Evolutionary conservation across 2,113 vertebrate genomes (phyloP), one percentile per base, ranked within the genome.

Genomic region (Stigmatopora nigra): DNA sequence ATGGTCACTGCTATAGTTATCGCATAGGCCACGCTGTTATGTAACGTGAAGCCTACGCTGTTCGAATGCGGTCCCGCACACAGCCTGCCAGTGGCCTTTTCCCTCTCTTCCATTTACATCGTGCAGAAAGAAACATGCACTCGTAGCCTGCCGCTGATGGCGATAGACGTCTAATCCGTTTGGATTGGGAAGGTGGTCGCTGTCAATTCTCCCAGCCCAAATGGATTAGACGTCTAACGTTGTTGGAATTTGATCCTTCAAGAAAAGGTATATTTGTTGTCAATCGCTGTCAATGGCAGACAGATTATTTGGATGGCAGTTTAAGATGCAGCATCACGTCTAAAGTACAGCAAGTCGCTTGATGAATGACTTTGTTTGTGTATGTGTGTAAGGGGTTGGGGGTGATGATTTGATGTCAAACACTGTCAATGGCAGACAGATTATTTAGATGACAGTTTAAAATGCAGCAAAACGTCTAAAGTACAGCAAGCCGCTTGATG

Each of bases 1-100:
- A 65, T 56, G 78, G 73, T 82, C 75, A 72, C 81, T 46, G 84
- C 80, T 84, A 64, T 79, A 84, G 84, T 78, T 81, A 84, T 84
- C 84, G 88, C 83, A 84, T 52, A 84, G 85, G 85, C 86, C 82
- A 77, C 45, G 70, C 70, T 86, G 86, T 91, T 91, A 90, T 82
- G 88, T 91, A 91, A 91, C 80, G 76, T 70, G 85, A 64, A 87
- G 77, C 81, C 85, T 84, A 81, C 82, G 85, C 82, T 78, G 78
- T 83, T 82, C 81, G 82, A 87, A 84, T 88, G 89, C 82, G 82
- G 86, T 83, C 72, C 79, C 81, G 75, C 80, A 71, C 79, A 69
- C 78, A 63, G 78, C 73, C 72, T 62, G 64, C 78, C 82, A 82
- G 63, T 68, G 80, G 74, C 75, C 70, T 68, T 73, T 68, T 52